Percentiles rank a stretch among this genome's conserved stretches.
These are phyloP conservation scores for Myocastor coypus DNA, from an alignment of 2,113 vertebrate genomes.

Conservation along the genomic window DNA sequence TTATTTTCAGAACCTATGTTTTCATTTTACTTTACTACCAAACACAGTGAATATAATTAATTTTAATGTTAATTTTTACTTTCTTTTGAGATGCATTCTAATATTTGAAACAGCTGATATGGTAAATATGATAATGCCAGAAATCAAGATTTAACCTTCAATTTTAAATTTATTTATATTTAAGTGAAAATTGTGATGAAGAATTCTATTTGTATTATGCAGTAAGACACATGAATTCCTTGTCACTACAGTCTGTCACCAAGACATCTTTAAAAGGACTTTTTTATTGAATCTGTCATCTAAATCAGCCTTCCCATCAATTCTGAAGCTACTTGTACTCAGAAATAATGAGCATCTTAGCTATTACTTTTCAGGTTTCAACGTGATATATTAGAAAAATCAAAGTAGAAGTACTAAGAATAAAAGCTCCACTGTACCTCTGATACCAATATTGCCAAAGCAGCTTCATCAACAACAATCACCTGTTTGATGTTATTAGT, in stretches of 20 bases:
- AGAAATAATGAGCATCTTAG: conserved; percentile 82
- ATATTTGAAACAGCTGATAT: conserved; percentile 64
- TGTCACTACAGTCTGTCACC: conserved; percentile 73
- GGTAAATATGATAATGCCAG: conserved; percentile 48
- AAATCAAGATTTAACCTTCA: conserved; percentile 67
- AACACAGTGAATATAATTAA: conserved; percentile 7
- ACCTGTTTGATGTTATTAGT: conserved; percentile 81
- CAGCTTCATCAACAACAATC: conserved; percentile 78
- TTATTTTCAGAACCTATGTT: conserved; percentile 22
- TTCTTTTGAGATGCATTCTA: conserved; percentile 61
- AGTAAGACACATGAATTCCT: conserved; percentile 65
- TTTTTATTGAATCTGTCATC: conserved; percentile 80
- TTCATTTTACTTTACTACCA: background rate
- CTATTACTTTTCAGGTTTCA: conserved; percentile 77
- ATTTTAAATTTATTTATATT: conserved; percentile 24
- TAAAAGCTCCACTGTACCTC: conserved; percentile 82
- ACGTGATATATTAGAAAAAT: conserved; percentile 85
- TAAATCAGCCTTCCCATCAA: conserved; percentile 84
- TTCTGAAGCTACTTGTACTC: conserved; percentile 83
- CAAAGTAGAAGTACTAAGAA: conserved; percentile 81
- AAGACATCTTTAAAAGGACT: conserved; percentile 73
- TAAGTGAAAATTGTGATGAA: conserved; percentile 73
- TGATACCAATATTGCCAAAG: conserved; percentile 81
- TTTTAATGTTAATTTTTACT: conserved; percentile 60
- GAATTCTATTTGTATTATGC: conserved; percentile 62